phyloP scores from a whole-genome alignment of 1,140 invertebrate species.

The Anoplophora glabripennis region DNA sequence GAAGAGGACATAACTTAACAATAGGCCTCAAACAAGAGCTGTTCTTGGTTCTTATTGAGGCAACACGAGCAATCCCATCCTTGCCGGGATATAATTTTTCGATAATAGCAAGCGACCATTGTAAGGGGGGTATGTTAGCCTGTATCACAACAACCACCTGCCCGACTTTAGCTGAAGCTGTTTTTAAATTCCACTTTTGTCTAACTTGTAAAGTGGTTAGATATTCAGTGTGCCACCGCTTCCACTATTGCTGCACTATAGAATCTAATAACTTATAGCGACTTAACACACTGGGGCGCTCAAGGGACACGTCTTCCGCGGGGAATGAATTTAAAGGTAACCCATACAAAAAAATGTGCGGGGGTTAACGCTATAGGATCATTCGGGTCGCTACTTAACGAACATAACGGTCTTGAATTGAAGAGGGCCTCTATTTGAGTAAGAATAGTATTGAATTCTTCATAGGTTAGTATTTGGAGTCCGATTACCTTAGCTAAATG shows the following conservation, averaged over 20 bases:
- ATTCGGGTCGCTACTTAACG: neutral
- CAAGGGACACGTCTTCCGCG: neutral
- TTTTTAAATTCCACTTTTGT: too few species aligned
- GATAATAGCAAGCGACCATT: too few species aligned
- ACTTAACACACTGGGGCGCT: neutral
- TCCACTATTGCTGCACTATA: neutral
- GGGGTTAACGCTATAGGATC: slow-evolving; percentile 8
- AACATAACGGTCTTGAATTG: slow-evolving; percentile 14
- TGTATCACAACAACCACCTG: too few species aligned
- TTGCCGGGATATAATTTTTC: too few species aligned
- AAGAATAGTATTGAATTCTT: slow-evolving; percentile 14
- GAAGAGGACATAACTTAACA: too few species aligned
- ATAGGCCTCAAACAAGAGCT: too few species aligned
- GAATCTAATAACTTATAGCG: neutral
- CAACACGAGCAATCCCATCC: too few species aligned
- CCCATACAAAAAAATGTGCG: slow-evolving; percentile 7
- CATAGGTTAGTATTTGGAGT: slow-evolving; percentile 9
- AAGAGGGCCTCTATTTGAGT: slow-evolving; percentile 16
- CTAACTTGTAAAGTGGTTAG: neutral
- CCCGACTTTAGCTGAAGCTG: too few species aligned
- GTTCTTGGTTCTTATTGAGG: too few species aligned
- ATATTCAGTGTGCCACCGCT: neutral
- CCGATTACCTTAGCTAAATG: slow-evolving; percentile 11
- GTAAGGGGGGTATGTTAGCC: too few species aligned
- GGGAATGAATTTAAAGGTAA: neutral